phyloP scores from a whole-genome alignment of 2,888 invertebrate species.

The Meteorus colon region DNA sequence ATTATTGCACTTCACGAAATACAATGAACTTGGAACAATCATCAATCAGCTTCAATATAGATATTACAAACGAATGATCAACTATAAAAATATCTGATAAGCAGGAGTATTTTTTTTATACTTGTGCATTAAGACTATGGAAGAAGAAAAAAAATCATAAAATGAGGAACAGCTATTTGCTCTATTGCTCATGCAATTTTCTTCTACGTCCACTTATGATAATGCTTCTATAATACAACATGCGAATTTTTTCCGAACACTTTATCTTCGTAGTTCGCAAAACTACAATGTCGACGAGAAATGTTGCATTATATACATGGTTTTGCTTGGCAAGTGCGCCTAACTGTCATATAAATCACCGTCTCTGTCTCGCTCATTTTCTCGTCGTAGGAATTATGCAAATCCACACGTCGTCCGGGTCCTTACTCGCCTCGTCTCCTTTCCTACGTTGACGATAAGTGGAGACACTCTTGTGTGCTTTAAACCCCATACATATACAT shows the following conservation, averaged over 20 bases:
- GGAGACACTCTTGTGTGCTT: constrained; percentile 42
- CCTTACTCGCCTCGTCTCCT: constrained; percentile 28
- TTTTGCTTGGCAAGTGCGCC: constrained; percentile 54
- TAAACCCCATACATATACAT: constrained; percentile 24
- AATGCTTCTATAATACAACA: neutral
- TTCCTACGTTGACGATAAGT: constrained; percentile 45
- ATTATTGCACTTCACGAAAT: no score
- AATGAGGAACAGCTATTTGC: no score
- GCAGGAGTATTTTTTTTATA: no score
- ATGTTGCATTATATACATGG: constrained; percentile 29
- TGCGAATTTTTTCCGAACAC: neutral
- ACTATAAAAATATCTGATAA: no score
- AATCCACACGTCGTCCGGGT: constrained; percentile 50
- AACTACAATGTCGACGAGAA: constrained; percentile 29
- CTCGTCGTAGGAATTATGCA: constrained; percentile 57
- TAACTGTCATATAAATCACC: constrained; percentile 60
- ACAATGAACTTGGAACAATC: no score
- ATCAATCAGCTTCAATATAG: no score
- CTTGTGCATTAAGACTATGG: no score
- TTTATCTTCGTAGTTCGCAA: neutral
- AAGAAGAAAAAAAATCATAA: no score
- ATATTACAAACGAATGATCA: no score
- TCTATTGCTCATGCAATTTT: no score
- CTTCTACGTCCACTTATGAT: no score
- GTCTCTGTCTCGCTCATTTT: constrained; percentile 13